Evolutionary conservation across 1,140 invertebrate species (phyloP).

Genomic region (Eciton burchellii): DNA sequence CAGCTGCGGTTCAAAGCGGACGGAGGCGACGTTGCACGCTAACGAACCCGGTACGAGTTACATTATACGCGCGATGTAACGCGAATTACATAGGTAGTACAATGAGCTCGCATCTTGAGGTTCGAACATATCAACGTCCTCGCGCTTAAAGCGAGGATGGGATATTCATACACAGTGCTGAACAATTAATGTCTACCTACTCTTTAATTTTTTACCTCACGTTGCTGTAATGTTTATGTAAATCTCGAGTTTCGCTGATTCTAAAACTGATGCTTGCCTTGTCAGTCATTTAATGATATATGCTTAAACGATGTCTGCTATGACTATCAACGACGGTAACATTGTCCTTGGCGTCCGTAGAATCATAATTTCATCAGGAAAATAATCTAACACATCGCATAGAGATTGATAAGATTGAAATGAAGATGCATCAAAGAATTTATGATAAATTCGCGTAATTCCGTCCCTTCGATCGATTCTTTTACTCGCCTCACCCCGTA

Average conservation of each 20-base stretch:
- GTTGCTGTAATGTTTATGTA: neutral
- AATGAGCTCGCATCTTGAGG: slow-evolving; percentile 50
- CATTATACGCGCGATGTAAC: slow-evolving; percentile 58
- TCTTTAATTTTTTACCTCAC: slow-evolving; percentile 19
- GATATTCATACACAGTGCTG: slow-evolving; percentile 32
- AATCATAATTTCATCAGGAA: no score
- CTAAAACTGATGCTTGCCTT: neutral
- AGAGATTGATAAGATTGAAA: no score
- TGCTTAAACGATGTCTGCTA: neutral
- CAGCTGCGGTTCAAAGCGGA: slow-evolving; percentile 55
- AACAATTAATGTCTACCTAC: slow-evolving; percentile 12
- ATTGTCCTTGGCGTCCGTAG: no score
- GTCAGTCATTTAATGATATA: neutral
- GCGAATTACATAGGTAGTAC: slow-evolving; percentile 56
- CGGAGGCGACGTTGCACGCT: slow-evolving; percentile 29
- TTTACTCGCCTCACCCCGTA: no score
- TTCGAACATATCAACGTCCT: slow-evolving; percentile 31
- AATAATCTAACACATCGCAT: no score
- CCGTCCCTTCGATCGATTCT: no score
- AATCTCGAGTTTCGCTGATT: neutral
- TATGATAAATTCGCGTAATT: no score
- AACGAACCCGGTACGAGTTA: slow-evolving; percentile 51
- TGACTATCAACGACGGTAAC: neutral
- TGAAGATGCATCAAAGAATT: no score
- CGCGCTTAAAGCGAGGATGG: slow-evolving; percentile 48